A percentile compares a stretch with the other conserved stretches of the same genome.
Evolutionary conservation across 2,113 vertebrate genomes (phyloP).

Genomic region (Myanophis thanlyinensis): DNA sequence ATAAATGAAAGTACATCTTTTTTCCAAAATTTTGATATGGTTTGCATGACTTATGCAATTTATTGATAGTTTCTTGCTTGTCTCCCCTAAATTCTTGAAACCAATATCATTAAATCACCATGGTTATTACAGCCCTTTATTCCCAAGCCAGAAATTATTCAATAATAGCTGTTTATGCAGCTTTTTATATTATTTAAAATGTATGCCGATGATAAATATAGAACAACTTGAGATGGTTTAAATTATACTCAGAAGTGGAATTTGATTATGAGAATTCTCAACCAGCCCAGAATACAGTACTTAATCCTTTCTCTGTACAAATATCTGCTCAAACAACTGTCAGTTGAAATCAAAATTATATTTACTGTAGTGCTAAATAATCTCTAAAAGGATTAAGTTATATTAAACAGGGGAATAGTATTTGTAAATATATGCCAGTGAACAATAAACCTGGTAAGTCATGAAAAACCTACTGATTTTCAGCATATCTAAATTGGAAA

Average conservation of each 20-base stretch:
- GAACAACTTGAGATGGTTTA: neutral
- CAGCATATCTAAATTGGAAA: neutral
- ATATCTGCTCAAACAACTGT: neutral
- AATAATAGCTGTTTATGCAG: neutral
- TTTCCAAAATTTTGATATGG: neutral
- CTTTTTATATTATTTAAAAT: constrained; percentile 5
- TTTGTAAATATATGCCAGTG: constrained; percentile 8
- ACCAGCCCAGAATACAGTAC: neutral
- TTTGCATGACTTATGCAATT: neutral
- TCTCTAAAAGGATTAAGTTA: constrained; percentile 1
- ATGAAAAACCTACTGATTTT: neutral
- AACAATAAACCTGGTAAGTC: constrained; percentile 2
- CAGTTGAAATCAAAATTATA: neutral
- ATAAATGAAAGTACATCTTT: neutral
- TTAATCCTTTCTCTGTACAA: neutral
- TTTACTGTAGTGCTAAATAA: constrained; percentile 16
- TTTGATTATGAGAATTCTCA: constrained; percentile 5
- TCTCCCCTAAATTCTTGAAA: neutral
- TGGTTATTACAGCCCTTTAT: neutral
- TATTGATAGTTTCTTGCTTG: neutral
- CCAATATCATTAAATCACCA: neutral
- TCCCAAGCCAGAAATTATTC: neutral
- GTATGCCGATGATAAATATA: neutral
- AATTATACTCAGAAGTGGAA: neutral
- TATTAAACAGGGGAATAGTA: constrained; percentile 8